Conservation (phyloP, 2,113 vertebrate species). For the Hippolais icterina region DNA sequence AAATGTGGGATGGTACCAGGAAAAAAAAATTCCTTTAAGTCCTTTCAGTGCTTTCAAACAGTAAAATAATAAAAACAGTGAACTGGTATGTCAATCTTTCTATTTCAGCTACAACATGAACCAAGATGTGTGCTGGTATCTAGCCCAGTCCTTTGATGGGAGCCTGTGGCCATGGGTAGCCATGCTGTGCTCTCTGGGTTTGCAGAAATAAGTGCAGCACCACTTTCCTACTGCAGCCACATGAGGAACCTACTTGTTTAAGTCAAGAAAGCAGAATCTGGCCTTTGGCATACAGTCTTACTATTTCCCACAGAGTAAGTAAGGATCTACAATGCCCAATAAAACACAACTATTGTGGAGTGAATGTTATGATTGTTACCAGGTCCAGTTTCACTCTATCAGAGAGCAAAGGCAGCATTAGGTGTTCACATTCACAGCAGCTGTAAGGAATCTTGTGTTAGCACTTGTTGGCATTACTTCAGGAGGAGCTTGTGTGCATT, state of each 20-base stretch:
- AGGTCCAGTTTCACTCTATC: fast-evolving
- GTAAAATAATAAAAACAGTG: background rate
- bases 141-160: background rate
- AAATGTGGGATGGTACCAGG: background rate
- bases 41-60: background rate
- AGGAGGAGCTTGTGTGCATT: background rate
- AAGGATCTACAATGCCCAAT: background rate
- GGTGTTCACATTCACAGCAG: fast-evolving
- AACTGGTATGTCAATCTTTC: background rate
- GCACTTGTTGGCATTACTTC: background rate
- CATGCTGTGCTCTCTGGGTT: background rate
- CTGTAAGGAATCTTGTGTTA: background rate
- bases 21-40: background rate
- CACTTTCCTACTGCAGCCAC: background rate
- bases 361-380: background rate
- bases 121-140: fast-evolving
- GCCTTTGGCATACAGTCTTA: background rate
- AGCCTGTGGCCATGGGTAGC: background rate
- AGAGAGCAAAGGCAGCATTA: fast-evolving
- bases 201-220: background rate
- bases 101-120: background rate
- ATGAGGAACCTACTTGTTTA: background rate
- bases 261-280: background rate
- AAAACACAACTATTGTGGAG: background rate
- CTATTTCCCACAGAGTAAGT: background rate